Percentiles rank a stretch among this genome's conserved stretches.
Conservation (phyloP, 2,797 vertebrate species). For the Anguilla pacifica region DNA sequence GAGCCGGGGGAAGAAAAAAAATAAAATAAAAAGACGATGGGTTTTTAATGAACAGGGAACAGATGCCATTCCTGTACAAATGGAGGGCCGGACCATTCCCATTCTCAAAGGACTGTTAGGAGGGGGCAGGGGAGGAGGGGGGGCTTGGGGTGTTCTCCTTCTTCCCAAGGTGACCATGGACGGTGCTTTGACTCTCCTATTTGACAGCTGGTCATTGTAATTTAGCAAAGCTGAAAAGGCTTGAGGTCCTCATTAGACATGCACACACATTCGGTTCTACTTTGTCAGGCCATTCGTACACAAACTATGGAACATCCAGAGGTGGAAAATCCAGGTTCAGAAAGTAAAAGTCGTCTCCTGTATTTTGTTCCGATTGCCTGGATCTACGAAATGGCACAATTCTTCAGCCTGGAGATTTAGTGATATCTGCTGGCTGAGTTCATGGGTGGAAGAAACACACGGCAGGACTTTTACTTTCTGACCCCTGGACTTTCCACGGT, state of each 20-base stretch:
- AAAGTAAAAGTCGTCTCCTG: too few relatives aligned
- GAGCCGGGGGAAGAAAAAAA: too few relatives aligned
- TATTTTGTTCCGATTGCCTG: too few relatives aligned
- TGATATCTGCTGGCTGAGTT: too few relatives aligned
- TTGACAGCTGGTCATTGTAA: background rate
- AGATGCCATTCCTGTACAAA: background rate
- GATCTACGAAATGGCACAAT: too few relatives aligned
- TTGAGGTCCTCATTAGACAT: background rate
- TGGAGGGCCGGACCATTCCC: background rate
- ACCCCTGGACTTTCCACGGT: too few relatives aligned
- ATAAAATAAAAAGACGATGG: background rate
- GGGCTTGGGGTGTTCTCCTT: background rate
- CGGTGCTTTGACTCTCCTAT: background rate
- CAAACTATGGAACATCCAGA: background rate
- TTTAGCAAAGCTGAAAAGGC: background rate
- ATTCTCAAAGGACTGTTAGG: background rate
- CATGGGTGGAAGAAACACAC: too few relatives aligned
- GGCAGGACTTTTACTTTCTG: too few relatives aligned
- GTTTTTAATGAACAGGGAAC: background rate
- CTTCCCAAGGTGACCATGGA: background rate
- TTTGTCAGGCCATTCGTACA: background rate
- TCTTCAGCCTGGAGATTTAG: too few relatives aligned
- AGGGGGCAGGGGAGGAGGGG: too few relatives aligned
- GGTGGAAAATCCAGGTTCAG: too few relatives aligned
- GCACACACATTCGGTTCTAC: background rate